A percentile compares a stretch with the other conserved stretches of the same genome.
Conservation (phyloP, 2,888 invertebrate species). For the Hipparchia sbordonii region DNA sequence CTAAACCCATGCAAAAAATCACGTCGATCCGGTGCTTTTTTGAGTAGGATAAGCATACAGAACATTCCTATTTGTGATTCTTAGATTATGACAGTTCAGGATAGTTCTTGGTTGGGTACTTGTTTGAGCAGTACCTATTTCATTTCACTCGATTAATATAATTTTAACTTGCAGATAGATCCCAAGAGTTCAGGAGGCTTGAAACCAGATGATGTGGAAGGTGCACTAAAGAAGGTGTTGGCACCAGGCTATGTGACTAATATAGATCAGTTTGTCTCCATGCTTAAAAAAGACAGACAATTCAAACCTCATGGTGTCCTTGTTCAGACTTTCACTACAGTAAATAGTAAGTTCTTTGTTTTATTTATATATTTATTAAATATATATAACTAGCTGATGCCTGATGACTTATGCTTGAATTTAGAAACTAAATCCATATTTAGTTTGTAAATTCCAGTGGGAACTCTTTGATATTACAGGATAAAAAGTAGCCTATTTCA, state of each 20-base stretch:
- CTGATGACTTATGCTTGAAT: too few species aligned
- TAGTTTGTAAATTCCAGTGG: too few species aligned
- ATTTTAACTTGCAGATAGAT: constrained; percentile 69
- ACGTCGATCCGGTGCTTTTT: too few species aligned
- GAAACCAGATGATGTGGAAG: constrained; percentile 89
- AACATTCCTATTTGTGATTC: too few species aligned
- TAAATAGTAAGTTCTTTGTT: constrained; percentile 60
- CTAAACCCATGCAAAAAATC: too few species aligned
- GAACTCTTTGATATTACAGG: too few species aligned
- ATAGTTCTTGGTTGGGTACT: too few species aligned
- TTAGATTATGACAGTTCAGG: too few species aligned
- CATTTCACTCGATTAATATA: not conserved
- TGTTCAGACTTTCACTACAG: constrained; percentile 82
- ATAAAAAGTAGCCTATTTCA: too few species aligned
- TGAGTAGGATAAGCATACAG: too few species aligned
- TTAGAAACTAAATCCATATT: too few species aligned
- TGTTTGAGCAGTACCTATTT: too few species aligned
- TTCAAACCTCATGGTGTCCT: constrained; percentile 91
- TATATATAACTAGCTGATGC: not conserved
- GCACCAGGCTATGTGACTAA: constrained; percentile 88
- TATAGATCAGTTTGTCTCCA: constrained; percentile 87
- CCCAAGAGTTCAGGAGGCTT: constrained; percentile 81
- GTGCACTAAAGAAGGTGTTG: constrained; percentile 86
- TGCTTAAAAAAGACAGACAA: constrained; percentile 87
- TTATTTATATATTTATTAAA: not conserved